Evolutionary conservation across 2,888 invertebrate species (phyloP).

Genomic region (Drosophila mayaguana): DNA sequence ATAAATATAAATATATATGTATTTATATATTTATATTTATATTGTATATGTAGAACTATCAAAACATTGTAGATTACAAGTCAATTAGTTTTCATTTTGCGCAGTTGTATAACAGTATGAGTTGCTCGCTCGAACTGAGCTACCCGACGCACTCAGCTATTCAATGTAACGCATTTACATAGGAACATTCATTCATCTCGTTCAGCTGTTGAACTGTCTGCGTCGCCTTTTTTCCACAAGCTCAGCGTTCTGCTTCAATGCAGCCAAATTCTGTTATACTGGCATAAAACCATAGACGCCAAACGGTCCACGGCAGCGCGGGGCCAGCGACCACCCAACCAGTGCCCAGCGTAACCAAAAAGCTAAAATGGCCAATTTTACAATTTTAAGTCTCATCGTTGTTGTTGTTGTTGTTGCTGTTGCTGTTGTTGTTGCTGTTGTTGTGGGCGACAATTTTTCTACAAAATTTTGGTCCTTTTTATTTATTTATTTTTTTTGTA

Average conservation of each 20-base stretch:
- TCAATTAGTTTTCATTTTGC: no score
- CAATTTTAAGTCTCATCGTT: slow-evolving; percentile 63
- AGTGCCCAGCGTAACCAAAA: slow-evolving; percentile 72
- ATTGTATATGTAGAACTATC: no score
- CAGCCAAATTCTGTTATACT: slow-evolving; percentile 77
- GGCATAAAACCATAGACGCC: slow-evolving; percentile 49
- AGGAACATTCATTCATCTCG: slow-evolving; percentile 46
- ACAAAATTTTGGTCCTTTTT: slow-evolving; percentile 64
- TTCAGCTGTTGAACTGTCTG: slow-evolving; percentile 45
- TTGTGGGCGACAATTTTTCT: slow-evolving; percentile 71
- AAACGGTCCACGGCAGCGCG: slow-evolving; percentile 32
- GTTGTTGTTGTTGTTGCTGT: slow-evolving; percentile 9
- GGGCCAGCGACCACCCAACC: slow-evolving; percentile 14
- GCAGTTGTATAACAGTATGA: slow-evolving; percentile 8
- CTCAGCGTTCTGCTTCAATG: slow-evolving; percentile 78
- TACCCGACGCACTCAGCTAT: not conserved
- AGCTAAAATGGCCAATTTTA: slow-evolving; percentile 81
- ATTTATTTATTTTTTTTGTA: not conserved
- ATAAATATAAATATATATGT: not conserved
- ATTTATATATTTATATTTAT: no score
- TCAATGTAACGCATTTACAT: slow-evolving; percentile 60
- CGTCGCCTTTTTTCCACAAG: slow-evolving; percentile 65
- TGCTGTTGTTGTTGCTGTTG: slow-evolving; percentile 37
- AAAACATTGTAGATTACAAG: no score
- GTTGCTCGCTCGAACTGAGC: not conserved